These are phyloP conservation scores for Myotis myotis DNA, from an alignment of 2,797 vertebrate species.

Conservation along the genomic window DNA sequence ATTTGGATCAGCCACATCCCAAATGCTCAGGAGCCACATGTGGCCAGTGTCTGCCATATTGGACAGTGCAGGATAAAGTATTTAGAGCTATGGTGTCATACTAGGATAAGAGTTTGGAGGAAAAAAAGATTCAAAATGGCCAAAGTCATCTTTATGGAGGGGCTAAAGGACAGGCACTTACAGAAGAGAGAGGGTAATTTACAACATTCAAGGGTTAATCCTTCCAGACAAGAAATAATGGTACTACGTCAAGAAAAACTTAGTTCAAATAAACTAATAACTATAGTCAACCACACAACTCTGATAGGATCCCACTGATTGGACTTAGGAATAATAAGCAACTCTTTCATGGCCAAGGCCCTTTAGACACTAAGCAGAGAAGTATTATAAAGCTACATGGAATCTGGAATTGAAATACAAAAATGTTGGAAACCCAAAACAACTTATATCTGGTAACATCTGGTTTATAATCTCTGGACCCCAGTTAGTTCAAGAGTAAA, in stretches of 20 bases:
- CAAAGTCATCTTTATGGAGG: background rate
- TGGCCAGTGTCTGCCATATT: background rate
- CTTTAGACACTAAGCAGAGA: background rate
- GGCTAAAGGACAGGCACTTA: background rate
- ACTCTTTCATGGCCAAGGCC: background rate
- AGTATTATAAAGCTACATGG: background rate
- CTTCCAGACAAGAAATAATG: background rate
- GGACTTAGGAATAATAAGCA: background rate
- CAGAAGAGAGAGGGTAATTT: background rate
- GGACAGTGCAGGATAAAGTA: background rate
- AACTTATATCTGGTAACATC: background rate
- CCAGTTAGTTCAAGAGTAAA: background rate
- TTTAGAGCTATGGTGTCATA: background rate
- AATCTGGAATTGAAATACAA: conserved; percentile 35
- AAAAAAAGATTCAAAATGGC: background rate
- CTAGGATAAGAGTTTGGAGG: background rate
- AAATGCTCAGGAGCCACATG: background rate
- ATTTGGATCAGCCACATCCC: background rate
- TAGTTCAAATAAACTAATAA: background rate
- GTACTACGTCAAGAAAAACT: conserved; percentile 16
- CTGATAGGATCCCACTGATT: background rate
- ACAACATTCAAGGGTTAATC: background rate
- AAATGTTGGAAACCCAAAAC: background rate
- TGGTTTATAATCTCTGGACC: background rate
- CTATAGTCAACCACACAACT: background rate